Evolutionary conservation across 2,113 vertebrate genomes (phyloP).

Genomic region (Pelecanus crispus): DNA sequence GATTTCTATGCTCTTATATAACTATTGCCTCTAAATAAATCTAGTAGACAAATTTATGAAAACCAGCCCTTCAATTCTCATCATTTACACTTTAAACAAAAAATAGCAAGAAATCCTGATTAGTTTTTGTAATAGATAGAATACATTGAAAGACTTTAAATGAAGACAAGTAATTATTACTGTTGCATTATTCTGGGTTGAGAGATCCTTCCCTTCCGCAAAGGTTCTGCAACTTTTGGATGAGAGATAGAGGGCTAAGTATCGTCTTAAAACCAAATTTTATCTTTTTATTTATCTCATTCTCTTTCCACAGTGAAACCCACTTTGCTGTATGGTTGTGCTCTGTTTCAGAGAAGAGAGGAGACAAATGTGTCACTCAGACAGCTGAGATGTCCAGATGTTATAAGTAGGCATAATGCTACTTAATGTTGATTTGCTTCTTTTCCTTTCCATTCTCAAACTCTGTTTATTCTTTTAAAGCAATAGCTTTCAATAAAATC

Average conservation of each 20-base stretch:
- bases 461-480: background rate
- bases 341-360: background rate
- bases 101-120: background rate
- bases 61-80: background rate
- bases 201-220: background rate
- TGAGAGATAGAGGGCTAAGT: background rate
- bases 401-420: background rate
- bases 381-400: background rate
- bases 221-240: background rate
- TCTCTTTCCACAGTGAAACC: background rate
- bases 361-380: background rate
- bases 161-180: background rate
- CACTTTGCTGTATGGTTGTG: background rate
- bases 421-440: background rate
- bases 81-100: background rate
- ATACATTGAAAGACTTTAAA: background rate
- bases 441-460: background rate
- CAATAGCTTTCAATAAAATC: background rate
- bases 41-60: background rate
- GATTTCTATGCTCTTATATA: background rate
- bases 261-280: background rate
- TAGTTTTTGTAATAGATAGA: background rate
- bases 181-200: background rate
- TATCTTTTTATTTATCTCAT: background rate
- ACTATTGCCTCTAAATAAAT: background rate